Evolutionary conservation across 2,888 invertebrate genomes (phyloP).

Genomic region (Lampropteryx suffumata): DNA sequence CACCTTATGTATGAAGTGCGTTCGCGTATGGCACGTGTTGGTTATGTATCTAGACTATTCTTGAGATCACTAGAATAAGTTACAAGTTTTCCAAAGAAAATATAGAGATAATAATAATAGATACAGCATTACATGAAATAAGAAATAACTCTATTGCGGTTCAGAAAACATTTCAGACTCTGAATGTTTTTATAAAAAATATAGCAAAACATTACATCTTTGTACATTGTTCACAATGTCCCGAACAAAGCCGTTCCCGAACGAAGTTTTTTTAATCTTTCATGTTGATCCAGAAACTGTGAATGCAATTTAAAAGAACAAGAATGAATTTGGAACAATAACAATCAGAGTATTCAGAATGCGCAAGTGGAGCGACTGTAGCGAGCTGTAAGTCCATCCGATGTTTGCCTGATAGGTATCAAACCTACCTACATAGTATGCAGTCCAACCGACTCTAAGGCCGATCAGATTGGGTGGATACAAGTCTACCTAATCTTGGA

Average conservation of each 20-base stretch:
- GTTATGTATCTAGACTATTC: too few species aligned
- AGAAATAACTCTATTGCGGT: too few species aligned
- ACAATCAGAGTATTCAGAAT: constrained; percentile 18
- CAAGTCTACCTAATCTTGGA: too few species aligned
- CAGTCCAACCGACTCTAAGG: neutral
- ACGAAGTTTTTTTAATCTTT: constrained; percentile 22
- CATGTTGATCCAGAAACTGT: constrained; percentile 10
- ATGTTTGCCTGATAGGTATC: constrained; percentile 2
- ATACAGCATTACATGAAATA: too few species aligned
- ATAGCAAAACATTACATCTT: constrained; percentile 8
- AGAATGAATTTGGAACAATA: constrained; percentile 22
- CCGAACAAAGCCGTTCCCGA: constrained; percentile 8
- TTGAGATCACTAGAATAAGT: too few species aligned
- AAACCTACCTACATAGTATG: too few species aligned
- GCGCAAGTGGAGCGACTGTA: constrained; percentile 4
- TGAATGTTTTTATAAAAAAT: neutral
- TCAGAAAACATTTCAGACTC: too few species aligned
- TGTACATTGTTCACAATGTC: constrained; percentile 1
- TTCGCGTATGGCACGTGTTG: too few species aligned
- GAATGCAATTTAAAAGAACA: constrained; percentile 22
- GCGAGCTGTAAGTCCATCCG: constrained; percentile 9
- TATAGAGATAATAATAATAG: too few species aligned
- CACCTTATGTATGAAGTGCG: too few species aligned
- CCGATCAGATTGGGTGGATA: neutral
- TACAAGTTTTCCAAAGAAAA: too few species aligned